Evolutionary conservation across 2,797 vertebrate species (phyloP).

Genomic region (Sebastes trivittatus): DNA sequence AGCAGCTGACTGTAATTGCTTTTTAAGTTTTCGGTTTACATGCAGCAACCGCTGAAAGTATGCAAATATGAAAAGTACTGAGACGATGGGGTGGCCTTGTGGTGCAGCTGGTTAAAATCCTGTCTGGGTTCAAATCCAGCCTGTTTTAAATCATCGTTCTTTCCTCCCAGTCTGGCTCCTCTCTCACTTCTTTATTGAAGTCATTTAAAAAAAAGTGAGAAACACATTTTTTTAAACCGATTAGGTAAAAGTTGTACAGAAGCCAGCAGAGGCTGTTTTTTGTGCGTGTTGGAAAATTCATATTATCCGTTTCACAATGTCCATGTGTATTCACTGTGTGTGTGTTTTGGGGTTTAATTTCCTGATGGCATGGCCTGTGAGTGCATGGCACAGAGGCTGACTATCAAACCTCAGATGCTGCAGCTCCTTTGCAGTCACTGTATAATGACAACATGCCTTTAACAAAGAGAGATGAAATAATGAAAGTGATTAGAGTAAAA

Average conservation of each 20-base stretch:
- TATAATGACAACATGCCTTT: background rate
- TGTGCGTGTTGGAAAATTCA: background rate
- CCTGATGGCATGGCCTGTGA: background rate
- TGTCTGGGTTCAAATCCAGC: background rate
- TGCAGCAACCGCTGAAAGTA: background rate
- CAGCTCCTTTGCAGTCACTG: background rate
- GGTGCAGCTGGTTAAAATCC: slow-evolving; percentile 13
- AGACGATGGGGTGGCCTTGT: background rate
- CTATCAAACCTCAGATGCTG: background rate
- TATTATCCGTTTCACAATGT: background rate
- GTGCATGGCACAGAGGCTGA: background rate
- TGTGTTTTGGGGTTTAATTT: background rate
- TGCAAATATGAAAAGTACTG: background rate
- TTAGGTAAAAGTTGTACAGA: background rate
- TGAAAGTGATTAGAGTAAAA: background rate
- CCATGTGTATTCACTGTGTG: background rate
- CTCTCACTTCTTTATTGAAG: background rate
- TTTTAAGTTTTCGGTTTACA: background rate
- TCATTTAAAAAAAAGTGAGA: background rate
- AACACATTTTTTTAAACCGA: background rate
- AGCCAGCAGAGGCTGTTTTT: background rate
- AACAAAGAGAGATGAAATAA: background rate
- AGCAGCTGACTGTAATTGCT: background rate
- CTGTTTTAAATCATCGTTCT: background rate
- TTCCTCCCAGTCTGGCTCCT: background rate